Conservation (phyloP, 2,797 vertebrate species). For the Chromis chromis region DNA sequence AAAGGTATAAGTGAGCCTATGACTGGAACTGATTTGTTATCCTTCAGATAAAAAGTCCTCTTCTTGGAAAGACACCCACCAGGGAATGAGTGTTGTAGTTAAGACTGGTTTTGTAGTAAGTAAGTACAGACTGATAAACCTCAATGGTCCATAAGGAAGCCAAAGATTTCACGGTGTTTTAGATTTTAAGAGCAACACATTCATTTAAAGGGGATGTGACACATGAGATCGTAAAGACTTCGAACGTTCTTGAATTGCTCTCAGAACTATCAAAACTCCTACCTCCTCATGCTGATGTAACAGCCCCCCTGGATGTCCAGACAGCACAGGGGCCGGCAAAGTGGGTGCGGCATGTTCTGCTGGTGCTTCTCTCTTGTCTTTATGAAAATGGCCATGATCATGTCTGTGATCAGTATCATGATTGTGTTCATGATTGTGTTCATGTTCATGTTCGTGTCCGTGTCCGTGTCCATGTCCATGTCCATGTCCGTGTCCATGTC, state of each 20-base stretch:
- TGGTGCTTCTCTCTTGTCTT: constrained; percentile 87
- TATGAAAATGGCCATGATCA: constrained; percentile 70
- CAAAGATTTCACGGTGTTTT: too few species aligned
- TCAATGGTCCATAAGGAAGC: too few species aligned
- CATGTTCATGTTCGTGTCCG: too few species aligned
- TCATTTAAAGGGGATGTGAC: too few species aligned
- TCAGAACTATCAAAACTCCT: constrained; percentile 28
- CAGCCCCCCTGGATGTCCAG: constrained; percentile 71
- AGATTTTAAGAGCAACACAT: too few species aligned
- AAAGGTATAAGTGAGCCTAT: too few species aligned
- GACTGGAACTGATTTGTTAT: too few species aligned
- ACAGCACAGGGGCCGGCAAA: constrained; percentile 14
- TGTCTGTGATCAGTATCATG: constrained; percentile 32
- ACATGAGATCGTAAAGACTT: too few species aligned
- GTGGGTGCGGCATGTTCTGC: constrained; percentile 62
- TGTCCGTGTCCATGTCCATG: constrained; percentile 17
- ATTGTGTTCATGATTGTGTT: constrained; percentile 13
- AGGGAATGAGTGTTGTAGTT: not conserved
- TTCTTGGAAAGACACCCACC: not conserved
- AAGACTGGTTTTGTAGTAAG: not conserved
- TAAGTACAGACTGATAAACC: not conserved
- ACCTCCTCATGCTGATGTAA: constrained; percentile 90
- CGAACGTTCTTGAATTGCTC: not conserved
- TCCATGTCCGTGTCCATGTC: constrained; percentile 14
- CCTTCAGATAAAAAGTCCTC: too few species aligned